These are phyloP conservation scores for Colossoma macropomum DNA, from an alignment of 2,113 vertebrate genomes.

Conservation along the genomic window DNA sequence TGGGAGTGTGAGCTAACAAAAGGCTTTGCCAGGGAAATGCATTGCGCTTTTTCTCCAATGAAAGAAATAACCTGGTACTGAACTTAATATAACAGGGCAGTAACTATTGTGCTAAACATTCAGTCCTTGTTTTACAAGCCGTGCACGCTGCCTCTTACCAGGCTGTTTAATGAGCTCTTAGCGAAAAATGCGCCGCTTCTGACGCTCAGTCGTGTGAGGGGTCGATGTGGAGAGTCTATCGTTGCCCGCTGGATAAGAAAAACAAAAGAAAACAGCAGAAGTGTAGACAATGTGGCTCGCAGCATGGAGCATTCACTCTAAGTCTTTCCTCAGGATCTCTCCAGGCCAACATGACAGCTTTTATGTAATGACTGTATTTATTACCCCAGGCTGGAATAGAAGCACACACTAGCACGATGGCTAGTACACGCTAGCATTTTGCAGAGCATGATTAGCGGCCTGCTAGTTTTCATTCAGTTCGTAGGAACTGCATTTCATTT, in stretches of 20 bases:
- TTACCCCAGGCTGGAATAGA: background rate
- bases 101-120: background rate
- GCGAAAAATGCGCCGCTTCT: background rate
- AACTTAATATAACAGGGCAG: background rate
- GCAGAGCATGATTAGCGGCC: too few species aligned
- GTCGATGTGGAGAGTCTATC: background rate
- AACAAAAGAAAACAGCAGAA: background rate
- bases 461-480: too few species aligned
- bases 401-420: background rate
- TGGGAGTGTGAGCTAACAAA: background rate
- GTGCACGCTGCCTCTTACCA: background rate
- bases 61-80: background rate
- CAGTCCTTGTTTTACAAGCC: conserved; percentile 6
- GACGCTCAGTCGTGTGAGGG: background rate
- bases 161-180: background rate
- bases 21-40: background rate
- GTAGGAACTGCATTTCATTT: too few species aligned
- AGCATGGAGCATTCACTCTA: background rate
- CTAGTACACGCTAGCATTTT: too few species aligned
- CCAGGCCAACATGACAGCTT: background rate
- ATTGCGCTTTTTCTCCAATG: background rate
- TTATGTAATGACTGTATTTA: conserved; percentile 12
- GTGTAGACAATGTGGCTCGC: background rate
- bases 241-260: conserved; percentile 2
- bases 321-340: conserved; percentile 12